Percentiles rank a stretch among this genome's conserved stretches.
phyloP scores from a whole-genome alignment of 2,797 vertebrate species.

The Yasuhikotakia modesta region DNA sequence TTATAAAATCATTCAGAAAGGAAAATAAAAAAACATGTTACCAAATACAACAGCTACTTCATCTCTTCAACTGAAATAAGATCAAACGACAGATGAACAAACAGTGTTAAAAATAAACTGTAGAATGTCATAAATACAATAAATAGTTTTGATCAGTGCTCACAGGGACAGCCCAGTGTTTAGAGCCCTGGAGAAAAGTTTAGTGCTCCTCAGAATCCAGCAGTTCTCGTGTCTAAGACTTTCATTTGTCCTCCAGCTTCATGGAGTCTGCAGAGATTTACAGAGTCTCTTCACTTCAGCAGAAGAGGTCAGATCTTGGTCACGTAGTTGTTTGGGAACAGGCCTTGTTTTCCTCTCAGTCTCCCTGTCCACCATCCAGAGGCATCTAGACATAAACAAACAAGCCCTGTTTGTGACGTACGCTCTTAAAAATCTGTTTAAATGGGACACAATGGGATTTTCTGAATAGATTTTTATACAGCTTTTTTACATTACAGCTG shows the following conservation, averaged over 20 bases:
- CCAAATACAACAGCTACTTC: constrained; percentile 70
- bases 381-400: constrained; percentile 75
- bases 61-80: constrained; percentile 65
- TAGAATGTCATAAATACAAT: constrained; percentile 93
- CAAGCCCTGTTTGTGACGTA: not conserved
- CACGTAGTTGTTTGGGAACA: constrained; percentile 99
- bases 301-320: constrained; percentile 84
- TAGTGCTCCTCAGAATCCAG: constrained; percentile 3
- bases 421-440: too few species aligned
- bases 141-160: constrained; percentile 91
- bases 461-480: too few species aligned
- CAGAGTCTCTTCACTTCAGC: constrained; percentile 48
- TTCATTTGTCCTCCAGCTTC: not conserved
- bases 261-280: constrained; percentile 44
- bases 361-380: constrained; percentile 98
- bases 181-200: constrained; percentile 63
- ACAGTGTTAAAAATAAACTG: constrained; percentile 65
- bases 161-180: constrained; percentile 66
- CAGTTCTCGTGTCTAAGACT: constrained; percentile 54
- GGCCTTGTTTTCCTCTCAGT: constrained; percentile 94
- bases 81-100: constrained; percentile 67
- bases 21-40: constrained; percentile 69
- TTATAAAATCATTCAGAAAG: constrained; percentile 60
- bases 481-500: too few species aligned
- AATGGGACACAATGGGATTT: too few species aligned